Conservation (phyloP, 2,113 vertebrate genomes). For the Takifugu flavidus region DNA sequence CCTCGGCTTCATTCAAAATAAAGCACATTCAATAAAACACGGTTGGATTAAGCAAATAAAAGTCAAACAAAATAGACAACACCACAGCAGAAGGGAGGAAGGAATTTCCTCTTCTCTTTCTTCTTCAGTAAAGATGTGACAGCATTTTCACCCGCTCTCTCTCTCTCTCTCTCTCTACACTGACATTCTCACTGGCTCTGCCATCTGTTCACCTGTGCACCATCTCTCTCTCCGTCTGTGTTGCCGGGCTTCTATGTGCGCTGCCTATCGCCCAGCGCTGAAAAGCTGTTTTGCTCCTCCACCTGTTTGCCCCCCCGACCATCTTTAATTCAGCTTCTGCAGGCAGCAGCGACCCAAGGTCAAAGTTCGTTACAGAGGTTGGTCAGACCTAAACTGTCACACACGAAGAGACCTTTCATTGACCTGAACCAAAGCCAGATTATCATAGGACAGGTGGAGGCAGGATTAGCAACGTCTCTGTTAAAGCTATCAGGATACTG, state of each 20-base stretch:
- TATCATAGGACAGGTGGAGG: constrained; percentile 42
- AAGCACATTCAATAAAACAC: too few species aligned
- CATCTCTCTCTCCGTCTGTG: constrained; percentile 11
- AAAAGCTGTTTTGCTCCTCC: too few species aligned
- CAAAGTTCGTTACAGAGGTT: too few species aligned
- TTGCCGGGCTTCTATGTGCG: not conserved
- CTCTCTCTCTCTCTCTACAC: constrained; percentile 18
- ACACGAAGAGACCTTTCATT: not conserved
- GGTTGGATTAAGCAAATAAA: too few species aligned
- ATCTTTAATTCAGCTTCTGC: too few species aligned
- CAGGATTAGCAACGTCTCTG: constrained; percentile 42
- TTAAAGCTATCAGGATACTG: not conserved
- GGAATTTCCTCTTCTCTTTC: too few species aligned
- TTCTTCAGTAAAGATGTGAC: too few species aligned
- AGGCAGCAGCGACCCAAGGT: too few species aligned
- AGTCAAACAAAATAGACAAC: not conserved
- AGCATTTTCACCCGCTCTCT: not conserved
- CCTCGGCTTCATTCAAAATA: too few species aligned
- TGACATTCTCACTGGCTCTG: constrained; percentile 29
- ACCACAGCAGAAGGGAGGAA: not conserved
- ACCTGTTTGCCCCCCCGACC: too few species aligned
- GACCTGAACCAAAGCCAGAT: constrained; percentile 30
- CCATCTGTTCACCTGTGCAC: constrained; percentile 71
- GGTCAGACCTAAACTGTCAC: too few species aligned
- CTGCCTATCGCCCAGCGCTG: too few species aligned